Evolutionary conservation across 2,888 invertebrate species (phyloP), one percentile per base, ranked within the genome.

Genomic region (Pollenia griseotomentosa): DNA sequence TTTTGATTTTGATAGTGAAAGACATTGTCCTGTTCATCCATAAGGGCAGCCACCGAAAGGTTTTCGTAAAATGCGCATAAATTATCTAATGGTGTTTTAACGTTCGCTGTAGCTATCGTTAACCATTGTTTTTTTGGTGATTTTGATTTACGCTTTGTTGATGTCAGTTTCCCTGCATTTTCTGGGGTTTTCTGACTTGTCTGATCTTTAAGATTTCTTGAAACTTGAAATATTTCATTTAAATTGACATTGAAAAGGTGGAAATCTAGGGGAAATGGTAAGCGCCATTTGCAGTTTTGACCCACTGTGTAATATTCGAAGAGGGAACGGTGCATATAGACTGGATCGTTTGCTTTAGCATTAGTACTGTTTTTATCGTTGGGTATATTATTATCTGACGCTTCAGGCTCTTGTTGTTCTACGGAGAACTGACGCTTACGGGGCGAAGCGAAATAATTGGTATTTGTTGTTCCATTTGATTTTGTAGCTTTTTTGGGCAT

Each of bases 21-120:
- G 7, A 63, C 2, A 75, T 68, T 65, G 8, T 82, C 55, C 57
- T 73, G 66, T 23, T 73, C 81, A 40, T 89, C 90, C 83, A 93
- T 86, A 85, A 92, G 94, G 89, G 91, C 93, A 89, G 91, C 93
- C 89, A 89, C 90, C 86, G 89, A 93, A 55, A 93, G 83, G 83
- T 92, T 91, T 70, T 93, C 92, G 82, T 93, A 93, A 81, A 94
- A 93, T n/a, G 94, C 66, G 71, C 94, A 94, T 71, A 95, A 88
- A 12, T 92, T 91, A 88, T 94, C 94, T 70, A 94, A 88, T 7
- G 93, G 91, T 23, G 71, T 71, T 71, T 55, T 40, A 8, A 66
- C 23, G 42, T 74, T 70, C 92, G 89, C 46, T 19, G 46, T 90
- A 53, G 89, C 89, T 9, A 83, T 89, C 88, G 89, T 91, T 0